Conservation (phyloP, 2,888 invertebrate species). For the Chrysodeixis includens region DNA sequence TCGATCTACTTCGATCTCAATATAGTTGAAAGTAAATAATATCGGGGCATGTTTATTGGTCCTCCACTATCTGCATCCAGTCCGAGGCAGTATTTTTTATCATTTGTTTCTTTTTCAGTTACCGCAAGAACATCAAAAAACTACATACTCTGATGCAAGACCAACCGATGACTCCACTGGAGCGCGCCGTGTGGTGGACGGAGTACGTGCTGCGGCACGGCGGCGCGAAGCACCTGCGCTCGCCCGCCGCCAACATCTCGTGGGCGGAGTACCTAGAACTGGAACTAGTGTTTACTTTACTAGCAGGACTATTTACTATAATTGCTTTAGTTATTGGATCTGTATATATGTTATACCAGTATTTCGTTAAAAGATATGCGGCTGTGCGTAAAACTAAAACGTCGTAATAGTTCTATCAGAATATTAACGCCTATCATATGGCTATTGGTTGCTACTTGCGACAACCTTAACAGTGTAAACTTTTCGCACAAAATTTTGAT, state of each 20-base stretch:
- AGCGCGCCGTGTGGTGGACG: constrained; percentile 82
- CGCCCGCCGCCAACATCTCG: constrained; percentile 67
- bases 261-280: constrained; percentile 62
- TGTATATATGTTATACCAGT: background rate
- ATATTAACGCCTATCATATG: too few species aligned
- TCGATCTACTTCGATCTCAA: too few species aligned
- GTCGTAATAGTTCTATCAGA: too few species aligned
- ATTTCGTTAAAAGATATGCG: background rate
- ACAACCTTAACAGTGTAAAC: too few species aligned
- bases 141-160: constrained; percentile 70
- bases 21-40: too few species aligned
- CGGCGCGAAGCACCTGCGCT: constrained; percentile 76
- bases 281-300: constrained; percentile 48
- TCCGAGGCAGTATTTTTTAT: too few species aligned
- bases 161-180: constrained; percentile 72
- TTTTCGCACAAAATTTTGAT: too few species aligned
- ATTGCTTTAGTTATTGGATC: background rate
- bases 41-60: too few species aligned
- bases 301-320: background rate
- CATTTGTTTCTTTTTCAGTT: constrained; percentile 37
- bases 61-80: too few species aligned
- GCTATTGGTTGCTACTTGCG: too few species aligned
- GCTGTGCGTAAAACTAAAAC: background rate
- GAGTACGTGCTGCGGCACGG: constrained; percentile 70
- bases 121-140: constrained; percentile 55